Evolutionary conservation across 2,888 invertebrate species (phyloP), one percentile per base, ranked within the genome.

Genomic region (Eutolmus rufibarbis): DNA sequence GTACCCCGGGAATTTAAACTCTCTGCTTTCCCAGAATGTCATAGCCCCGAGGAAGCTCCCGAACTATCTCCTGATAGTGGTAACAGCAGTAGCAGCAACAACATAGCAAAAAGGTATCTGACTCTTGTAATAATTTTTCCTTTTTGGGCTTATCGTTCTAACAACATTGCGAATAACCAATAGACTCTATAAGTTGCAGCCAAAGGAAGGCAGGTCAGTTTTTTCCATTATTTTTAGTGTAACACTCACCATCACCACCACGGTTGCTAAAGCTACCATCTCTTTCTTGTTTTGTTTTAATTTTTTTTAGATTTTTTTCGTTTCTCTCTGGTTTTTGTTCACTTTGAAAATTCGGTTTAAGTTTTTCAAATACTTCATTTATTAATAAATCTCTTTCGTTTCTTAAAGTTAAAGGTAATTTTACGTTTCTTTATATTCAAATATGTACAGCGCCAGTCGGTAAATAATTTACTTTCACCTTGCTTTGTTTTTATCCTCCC

Each of bases 71-170:
- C 74, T 74, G 74, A 85, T 85, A 85, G 85, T 74, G 46, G 86
- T 86, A 86, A 86, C 86, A 86, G 77, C 78, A 78, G 86, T 78
- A 86, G 86, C 86, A 86, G 86, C 78, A 86, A 86, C 86, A 78
- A 86, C 78, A 57, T 78, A 78, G 78, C 78, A 78, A 57, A 57
- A 77, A 92, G 92, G 92, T 92, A 92, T 92, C 92, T 92, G 92
- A 92, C 92, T 92, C 92, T 92, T 92, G 92, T 92, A 92, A 91
- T 91, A 91, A 89, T 87, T 74, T 85, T 16, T 82, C 37, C 66
- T 84, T 82, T 81, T 81, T 31, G 74, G 46, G 46, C 74, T 74
- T 85, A 51, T 84, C 31, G 43, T 85, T 23, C 16, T 74, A 66
- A 66, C 66, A 66, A 66, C 28, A 66, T 84, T 74, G n/a, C 85